Conservation (phyloP, 2,113 vertebrate species). For the Lota lota region DNA sequence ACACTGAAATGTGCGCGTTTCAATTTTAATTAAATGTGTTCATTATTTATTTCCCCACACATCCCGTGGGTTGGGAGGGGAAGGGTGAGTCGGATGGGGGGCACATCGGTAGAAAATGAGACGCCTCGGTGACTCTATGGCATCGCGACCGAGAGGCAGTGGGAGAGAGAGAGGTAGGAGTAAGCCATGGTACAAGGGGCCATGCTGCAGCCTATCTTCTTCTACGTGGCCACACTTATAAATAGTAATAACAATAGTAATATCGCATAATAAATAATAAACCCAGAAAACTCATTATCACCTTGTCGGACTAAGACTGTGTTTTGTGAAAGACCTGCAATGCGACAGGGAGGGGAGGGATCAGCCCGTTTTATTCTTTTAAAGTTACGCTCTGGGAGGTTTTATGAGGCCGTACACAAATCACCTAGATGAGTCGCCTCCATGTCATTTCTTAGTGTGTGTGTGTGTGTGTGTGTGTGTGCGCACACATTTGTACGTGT, state of each 20-base stretch:
- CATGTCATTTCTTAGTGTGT: slow-evolving; percentile 54
- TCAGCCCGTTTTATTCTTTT: slow-evolving; percentile 59
- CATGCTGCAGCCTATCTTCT: too few species aligned
- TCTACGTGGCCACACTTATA: too few species aligned
- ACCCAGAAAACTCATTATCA: slow-evolving; percentile 36
- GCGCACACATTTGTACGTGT: slow-evolving; percentile 41
- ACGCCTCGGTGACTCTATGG: background rate
- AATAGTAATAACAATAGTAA: too few species aligned
- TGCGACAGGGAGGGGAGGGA: slow-evolving; percentile 54
- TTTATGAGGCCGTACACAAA: slow-evolving; percentile 69
- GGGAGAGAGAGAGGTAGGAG: slow-evolving; percentile 12
- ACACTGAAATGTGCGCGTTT: slow-evolving; percentile 65
- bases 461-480: too few species aligned
- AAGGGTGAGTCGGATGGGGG: background rate
- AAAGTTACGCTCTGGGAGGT: slow-evolving; percentile 60
- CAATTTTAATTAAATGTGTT: slow-evolving; percentile 76
- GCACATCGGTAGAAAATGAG: background rate
- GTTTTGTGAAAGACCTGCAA: slow-evolving; percentile 59
- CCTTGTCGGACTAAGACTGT: background rate
- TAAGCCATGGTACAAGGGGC: slow-evolving; percentile 12
- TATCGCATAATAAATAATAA: too few species aligned
- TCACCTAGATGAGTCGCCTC: slow-evolving; percentile 66
- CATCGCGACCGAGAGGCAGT: slow-evolving; percentile 5
- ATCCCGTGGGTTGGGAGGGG: slow-evolving; percentile 17
- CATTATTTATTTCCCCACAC: slow-evolving; percentile 71